Evolutionary conservation across 1,140 invertebrate genomes (phyloP).

Genomic region (Heliconius hermathena): DNA sequence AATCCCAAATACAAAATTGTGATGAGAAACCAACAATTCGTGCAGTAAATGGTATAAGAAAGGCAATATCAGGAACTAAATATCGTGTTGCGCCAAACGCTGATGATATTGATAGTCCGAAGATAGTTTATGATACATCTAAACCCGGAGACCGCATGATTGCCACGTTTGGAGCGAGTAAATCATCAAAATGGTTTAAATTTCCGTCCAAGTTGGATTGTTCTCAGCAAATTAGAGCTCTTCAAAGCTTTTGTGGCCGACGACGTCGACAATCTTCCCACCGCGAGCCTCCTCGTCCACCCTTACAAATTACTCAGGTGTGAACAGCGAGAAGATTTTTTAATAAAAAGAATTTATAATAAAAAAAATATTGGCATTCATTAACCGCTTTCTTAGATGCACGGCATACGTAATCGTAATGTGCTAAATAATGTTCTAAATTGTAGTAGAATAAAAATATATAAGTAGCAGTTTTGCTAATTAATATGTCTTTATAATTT

Average conservation of each 20-base stretch:
- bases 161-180: slow-evolving; percentile 64
- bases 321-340: slow-evolving; percentile 48
- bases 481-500: slow-evolving; percentile 68
- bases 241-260: slow-evolving; percentile 42
- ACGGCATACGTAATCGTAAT: slow-evolving; percentile 24
- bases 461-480: background rate
- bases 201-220: slow-evolving; percentile 56
- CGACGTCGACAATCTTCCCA: slow-evolving; percentile 54
- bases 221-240: slow-evolving; percentile 50
- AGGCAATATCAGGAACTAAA: slow-evolving; percentile 62
- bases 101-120: slow-evolving; percentile 66
- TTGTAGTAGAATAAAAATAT: slow-evolving; percentile 18
- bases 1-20: slow-evolving; percentile 41
- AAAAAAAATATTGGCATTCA: background rate
- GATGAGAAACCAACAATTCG: slow-evolving; percentile 51
- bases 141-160: slow-evolving; percentile 73
- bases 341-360: background rate
- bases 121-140: slow-evolving; percentile 68
- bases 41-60: slow-evolving; percentile 60
- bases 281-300: slow-evolving; percentile 55
- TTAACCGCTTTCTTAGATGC: slow-evolving; percentile 19
- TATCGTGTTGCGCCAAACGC: slow-evolving; percentile 64
- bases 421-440: slow-evolving; percentile 37
- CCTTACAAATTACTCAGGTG: slow-evolving; percentile 76
- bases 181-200: slow-evolving; percentile 57